A percentile compares a stretch with the other conserved stretches of the same genome.
These are phyloP conservation scores for Yponomeuta sedellus DNA, from an alignment of 2,888 invertebrate genomes.

Conservation along the genomic window DNA sequence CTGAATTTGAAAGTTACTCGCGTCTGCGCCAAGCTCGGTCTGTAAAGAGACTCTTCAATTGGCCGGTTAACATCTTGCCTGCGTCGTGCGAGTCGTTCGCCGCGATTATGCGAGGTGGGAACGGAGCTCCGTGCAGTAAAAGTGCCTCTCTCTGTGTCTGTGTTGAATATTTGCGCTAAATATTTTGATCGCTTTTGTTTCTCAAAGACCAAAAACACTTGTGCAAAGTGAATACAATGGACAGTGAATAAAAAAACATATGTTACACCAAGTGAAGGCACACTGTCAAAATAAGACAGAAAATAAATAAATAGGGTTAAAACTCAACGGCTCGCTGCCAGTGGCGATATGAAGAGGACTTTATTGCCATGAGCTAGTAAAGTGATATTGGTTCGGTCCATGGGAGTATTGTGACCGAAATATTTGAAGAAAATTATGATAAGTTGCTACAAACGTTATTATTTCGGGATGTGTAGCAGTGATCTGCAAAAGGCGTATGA, in stretches of 20 bases:
- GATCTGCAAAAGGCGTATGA: slow-evolving; percentile 37
- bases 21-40: slow-evolving; percentile 23
- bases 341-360: slow-evolving; percentile 46
- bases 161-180: slow-evolving; percentile 31
- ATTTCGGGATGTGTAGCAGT: slow-evolving; percentile 30
- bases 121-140: slow-evolving; percentile 57
- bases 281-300: slow-evolving; percentile 63
- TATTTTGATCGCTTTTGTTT: slow-evolving; percentile 32
- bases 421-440: slow-evolving; percentile 45
- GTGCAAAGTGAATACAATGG: slow-evolving; percentile 28
- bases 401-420: slow-evolving; percentile 40
- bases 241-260: slow-evolving; percentile 13
- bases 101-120: slow-evolving; percentile 70
- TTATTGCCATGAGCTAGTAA: slow-evolving; percentile 37
- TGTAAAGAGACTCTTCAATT: slow-evolving; percentile 27
- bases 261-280: slow-evolving; percentile 2
- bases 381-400: slow-evolving; percentile 41
- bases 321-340: slow-evolving; percentile 45
- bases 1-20: slow-evolving; percentile 45
- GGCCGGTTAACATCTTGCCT: slow-evolving; percentile 56
- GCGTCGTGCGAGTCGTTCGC: slow-evolving; percentile 66
- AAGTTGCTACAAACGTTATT: slow-evolving; percentile 29
- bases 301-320: slow-evolving; percentile 72
- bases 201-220: slow-evolving; percentile 21
- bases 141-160: slow-evolving; percentile 50